Evolutionary conservation across 1,140 invertebrate species (phyloP).

Genomic region (Nixonia krombeini): DNA sequence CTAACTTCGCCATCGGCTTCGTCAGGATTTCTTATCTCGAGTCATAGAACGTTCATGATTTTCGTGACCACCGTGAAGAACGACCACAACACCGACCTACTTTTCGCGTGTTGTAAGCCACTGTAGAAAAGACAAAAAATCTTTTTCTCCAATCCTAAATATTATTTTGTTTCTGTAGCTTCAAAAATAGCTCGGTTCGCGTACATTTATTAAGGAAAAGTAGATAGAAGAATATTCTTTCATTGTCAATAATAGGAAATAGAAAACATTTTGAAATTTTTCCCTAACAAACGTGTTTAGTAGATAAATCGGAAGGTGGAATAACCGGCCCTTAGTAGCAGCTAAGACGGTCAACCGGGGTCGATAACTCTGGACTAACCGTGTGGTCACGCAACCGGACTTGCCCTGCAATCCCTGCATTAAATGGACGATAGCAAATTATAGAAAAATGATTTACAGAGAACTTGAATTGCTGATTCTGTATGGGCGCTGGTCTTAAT

Average conservation of each 20-base stretch:
- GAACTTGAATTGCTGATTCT: too few species aligned
- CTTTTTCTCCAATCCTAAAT: constrained; percentile 19
- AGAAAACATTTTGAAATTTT: not conserved
- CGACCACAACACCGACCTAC: constrained; percentile 22
- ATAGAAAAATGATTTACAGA: too few species aligned
- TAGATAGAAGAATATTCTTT: not conserved
- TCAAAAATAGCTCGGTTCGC: too few species aligned
- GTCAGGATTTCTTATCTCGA: constrained; percentile 40
- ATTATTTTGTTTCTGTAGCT: too few species aligned
- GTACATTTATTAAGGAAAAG: not conserved
- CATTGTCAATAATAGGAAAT: not conserved
- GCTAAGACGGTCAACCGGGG: constrained; percentile 43
- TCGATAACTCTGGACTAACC: constrained; percentile 39
- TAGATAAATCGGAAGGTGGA: constrained; percentile 45
- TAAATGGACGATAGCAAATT: too few species aligned
- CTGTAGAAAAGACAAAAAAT: constrained; percentile 21
- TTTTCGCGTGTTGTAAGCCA: constrained; percentile 16
- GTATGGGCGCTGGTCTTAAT: too few species aligned
- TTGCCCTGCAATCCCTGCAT: not conserved
- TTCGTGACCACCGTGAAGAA: constrained; percentile 46
- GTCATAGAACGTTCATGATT: constrained; percentile 17
- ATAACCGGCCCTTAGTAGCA: constrained; percentile 36
- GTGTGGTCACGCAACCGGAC: constrained; percentile 35
- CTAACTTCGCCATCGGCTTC: too few species aligned
- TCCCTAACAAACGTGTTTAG: constrained; percentile 5